Base-by-base conservation (phyloP, 2,113 vertebrate genomes). In the Indicator indicator region DNA sequence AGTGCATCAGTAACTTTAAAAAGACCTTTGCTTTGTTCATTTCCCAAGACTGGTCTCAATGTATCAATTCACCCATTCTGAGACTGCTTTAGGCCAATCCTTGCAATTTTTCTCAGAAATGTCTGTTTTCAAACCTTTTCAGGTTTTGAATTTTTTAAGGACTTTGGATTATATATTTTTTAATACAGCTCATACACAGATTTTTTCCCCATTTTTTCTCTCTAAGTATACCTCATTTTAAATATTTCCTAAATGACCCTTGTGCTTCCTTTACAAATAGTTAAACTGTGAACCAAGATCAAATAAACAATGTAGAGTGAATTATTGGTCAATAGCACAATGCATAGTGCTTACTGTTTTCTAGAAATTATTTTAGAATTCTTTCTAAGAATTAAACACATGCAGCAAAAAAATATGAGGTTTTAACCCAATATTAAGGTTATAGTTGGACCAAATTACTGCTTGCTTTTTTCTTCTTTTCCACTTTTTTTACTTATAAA, bases 141-240 rank as follows among this genome's bases (percentile, higher is more conserved):
- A 5, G 10, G 3, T 26, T 70, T 80, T 4, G 0, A 1, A 15
- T 11, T n/a, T 30, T 15, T 3, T 12, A 10, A 6, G 11, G 13
- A 3, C 32, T 33, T 32, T 26, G 23, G 12, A 63, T n/a, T n/a
- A 46, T 8, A 1, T 60, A 50, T 62, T n/a, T 13, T 60, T 73
- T 42, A 59, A 56, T 4, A 65, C 14, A 56, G 0, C 0, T 55
- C 7, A 42, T 36, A 18, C 24, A 2, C 16, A 27, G 1, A 1
- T 27, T 46, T 20, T 16, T 19, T 4, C 12, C 42, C 36, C 36
- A 36, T 44, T 44, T 48, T 44, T 50, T 56, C n/a, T 8, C 4
- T 40, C 12, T 33, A 32, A 9, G 4, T 9, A 9, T 67, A 56
- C 44, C 20, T 62, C 1, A 27, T 55, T 59, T 75, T 24, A 71